Conservation (phyloP, 1,140 invertebrate species). For the Leptopilina boulardi region DNA sequence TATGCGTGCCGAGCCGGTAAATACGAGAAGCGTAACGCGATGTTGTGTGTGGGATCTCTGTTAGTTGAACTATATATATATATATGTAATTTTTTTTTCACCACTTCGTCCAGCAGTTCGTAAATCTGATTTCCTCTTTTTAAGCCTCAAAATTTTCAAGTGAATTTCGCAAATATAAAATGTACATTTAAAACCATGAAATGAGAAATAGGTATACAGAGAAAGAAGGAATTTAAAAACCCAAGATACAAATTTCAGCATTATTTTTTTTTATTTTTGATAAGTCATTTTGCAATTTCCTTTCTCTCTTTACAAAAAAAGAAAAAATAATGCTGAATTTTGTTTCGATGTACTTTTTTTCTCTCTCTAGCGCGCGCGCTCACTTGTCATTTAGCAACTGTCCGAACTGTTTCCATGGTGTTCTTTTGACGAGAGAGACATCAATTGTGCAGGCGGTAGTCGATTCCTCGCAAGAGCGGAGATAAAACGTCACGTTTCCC, state of each 20-base stretch:
- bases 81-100: neutral
- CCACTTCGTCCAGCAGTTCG: neutral
- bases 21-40: neutral
- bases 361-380: neutral
- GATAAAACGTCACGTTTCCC: slow-evolving; percentile 29
- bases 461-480: slow-evolving; percentile 20
- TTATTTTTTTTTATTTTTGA: neutral
- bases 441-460: slow-evolving; percentile 5
- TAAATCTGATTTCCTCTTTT: neutral
- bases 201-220: neutral
- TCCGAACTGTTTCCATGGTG: slow-evolving; percentile 25
- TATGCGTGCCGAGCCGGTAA: slow-evolving; percentile 4
- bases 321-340: neutral
- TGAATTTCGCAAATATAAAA: neutral
- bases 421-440: slow-evolving; percentile 27
- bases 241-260: neutral
- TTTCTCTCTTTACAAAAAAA: too few relatives aligned
- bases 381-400: slow-evolving; percentile 32
- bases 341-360: neutral
- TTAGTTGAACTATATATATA: neutral
- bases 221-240: neutral
- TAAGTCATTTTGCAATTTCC: neutral
- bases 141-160: neutral
- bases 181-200: neutral
- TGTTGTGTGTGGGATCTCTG: slow-evolving; percentile 13